Evolutionary conservation across 2,797 vertebrate genomes (phyloP), one percentile per base, ranked within the genome.

Genomic region (Pseudotriccus pelzelni): DNA sequence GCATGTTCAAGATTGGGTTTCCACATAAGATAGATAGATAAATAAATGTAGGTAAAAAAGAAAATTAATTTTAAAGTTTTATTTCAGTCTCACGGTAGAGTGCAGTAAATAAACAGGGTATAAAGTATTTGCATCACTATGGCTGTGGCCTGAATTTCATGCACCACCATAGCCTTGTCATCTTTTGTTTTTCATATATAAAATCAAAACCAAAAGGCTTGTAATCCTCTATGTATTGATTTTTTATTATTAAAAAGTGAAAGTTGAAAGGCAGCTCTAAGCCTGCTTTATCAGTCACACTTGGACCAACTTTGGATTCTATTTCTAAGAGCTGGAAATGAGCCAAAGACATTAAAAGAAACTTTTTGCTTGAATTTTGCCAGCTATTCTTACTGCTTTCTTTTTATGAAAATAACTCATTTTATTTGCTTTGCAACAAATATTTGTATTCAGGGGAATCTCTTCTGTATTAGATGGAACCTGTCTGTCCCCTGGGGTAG

Each of bases 161-260:
- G 89, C 32, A 64, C 50, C 11, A 34, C 58, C 77, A 47, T 93
- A 97, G 80, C 70, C 74, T 95, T 95, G 68, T 89, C 59, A 83
- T 84, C 50, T 86, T 85, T 69, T 66, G n/a, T 3, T 85, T 81
- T 96, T 96, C 90, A 85, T 95, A 90, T 85, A 84, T 43, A 93
- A 95, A 95, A 96, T 95, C 76, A 94, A 96, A 97, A 89, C 58
- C 72, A 93, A 91, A 94, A 95, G 46, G 82, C 90, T 84, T 93
- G 43, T 96, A 96, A 96, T 82, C 62, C 94, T 93, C 32, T 36
- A 59, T 60, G 60, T 96, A 93, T 91, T 96, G 89, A 82, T 89
- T 93, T 97, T 96, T 92, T 94, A 79, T 96, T 97, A 94, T 93
- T 95, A 96, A 93, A 94, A 95, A 97, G 39, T 59, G 59, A 84